Evolutionary conservation across 2,888 invertebrate species (phyloP).

Genomic region (Torymus tubicola): DNA sequence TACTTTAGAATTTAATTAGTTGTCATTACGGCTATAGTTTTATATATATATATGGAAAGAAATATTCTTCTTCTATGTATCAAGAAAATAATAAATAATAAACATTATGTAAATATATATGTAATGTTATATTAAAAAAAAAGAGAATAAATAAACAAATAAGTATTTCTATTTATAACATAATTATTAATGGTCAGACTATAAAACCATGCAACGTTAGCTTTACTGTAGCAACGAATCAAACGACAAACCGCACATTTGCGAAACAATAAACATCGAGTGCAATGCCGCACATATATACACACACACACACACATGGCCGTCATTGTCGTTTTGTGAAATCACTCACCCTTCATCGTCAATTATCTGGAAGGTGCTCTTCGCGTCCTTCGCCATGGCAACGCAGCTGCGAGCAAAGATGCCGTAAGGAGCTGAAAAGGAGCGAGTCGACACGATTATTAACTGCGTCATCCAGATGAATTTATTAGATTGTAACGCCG

Average conservation of each 20-base stretch:
- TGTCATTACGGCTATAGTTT: background rate
- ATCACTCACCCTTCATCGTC: constrained; percentile 90
- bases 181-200: no score
- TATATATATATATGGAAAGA: no score
- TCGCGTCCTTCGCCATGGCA: constrained; percentile 97
- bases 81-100: no score
- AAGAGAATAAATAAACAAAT: no score
- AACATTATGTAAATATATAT: no score
- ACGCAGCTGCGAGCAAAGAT: constrained; percentile 97
- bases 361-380: constrained; percentile 96
- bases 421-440: constrained; percentile 90
- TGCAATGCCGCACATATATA: no score
- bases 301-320: background rate
- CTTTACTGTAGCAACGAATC: no score
- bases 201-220: no score
- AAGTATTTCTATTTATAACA: no score
- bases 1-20: background rate
- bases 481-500: background rate
- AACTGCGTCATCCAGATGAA: constrained; percentile 6
- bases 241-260: background rate
- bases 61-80: no score
- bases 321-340: background rate
- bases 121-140: no score
- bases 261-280: constrained; percentile 1
- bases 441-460: constrained; percentile 9